These are phyloP conservation scores for Melanchra persicariae DNA, from an alignment of 2,888 invertebrate genomes.

Conservation along the genomic window DNA sequence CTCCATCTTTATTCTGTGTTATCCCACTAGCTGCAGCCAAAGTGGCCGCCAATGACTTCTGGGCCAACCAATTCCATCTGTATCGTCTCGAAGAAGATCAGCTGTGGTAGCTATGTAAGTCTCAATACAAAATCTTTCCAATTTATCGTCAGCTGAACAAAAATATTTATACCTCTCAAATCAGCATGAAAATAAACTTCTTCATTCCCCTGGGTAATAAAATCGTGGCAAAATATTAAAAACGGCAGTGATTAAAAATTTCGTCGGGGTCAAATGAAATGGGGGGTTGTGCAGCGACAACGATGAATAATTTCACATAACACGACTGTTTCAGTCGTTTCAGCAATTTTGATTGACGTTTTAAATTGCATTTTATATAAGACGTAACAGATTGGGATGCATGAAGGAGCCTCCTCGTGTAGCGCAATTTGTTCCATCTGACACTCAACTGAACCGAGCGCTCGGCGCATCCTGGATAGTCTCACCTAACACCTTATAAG, in stretches of 20 bases:
- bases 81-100: neutral
- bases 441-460: too few species aligned
- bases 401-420: too few species aligned
- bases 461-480: too few species aligned
- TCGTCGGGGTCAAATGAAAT: conserved; percentile 7
- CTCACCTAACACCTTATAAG: too few species aligned
- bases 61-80: too few species aligned
- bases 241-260: conserved; percentile 27
- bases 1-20: too few species aligned
- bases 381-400: too few species aligned
- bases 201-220: conserved; percentile 28
- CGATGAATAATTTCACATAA: conserved; percentile 24
- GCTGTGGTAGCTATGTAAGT: neutral
- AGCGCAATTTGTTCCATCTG: too few species aligned
- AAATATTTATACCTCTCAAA: conserved; percentile 2
- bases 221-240: conserved; percentile 31
- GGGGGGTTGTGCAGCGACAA: neutral
- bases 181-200: neutral
- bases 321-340: neutral
- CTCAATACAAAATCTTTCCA: too few species aligned
- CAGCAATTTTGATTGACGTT: neutral
- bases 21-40: too few species aligned
- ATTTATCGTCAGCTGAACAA: neutral
- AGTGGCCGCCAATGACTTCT: too few species aligned
- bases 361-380: neutral